Evolutionary conservation across 2,888 invertebrate species (phyloP).

Genomic region (Anoplius nigerrimus): DNA sequence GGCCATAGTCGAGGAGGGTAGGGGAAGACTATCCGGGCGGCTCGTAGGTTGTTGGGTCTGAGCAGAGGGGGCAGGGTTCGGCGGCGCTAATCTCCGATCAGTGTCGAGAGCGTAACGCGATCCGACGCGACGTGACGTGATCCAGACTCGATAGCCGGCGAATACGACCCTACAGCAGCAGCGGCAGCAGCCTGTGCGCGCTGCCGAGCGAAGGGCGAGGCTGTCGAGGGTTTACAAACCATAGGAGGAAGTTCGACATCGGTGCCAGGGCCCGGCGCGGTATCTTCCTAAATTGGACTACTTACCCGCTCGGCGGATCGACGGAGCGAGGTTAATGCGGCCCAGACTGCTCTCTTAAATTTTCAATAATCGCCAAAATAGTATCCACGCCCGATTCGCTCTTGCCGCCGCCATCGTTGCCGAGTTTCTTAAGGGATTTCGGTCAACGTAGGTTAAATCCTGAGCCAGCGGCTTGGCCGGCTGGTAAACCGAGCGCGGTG

Average conservation of each 20-base stretch:
- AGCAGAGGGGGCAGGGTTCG: conserved; percentile 28
- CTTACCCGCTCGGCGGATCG: conserved; percentile 31
- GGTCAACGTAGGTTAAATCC: too few relatives aligned
- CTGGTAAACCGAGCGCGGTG: too few relatives aligned
- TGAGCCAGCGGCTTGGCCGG: too few relatives aligned
- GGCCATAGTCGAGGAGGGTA: conserved; percentile 19
- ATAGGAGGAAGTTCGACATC: conserved; percentile 44
- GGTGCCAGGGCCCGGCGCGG: conserved; percentile 49
- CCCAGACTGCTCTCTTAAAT: too few relatives aligned
- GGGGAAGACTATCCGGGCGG: conserved; percentile 1
- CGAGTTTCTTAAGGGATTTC: too few relatives aligned
- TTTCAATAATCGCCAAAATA: too few relatives aligned
- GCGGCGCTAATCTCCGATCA: conserved; percentile 72
- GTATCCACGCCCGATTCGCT: too few relatives aligned
- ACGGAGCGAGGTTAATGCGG: conserved; percentile 32
- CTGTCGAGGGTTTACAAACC: conserved; percentile 53
- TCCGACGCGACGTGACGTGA: conserved; percentile 72
- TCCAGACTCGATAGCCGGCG: conserved; percentile 68
- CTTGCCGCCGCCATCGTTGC: too few relatives aligned
- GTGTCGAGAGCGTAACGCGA: conserved; percentile 74
- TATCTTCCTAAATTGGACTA: conserved; percentile 53
- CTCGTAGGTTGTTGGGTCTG: conserved; percentile 6
- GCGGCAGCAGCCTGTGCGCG: conserved; percentile 36
- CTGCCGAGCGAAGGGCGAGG: conserved; percentile 55
- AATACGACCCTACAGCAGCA: conserved; percentile 57